A percentile compares a stretch with the other conserved stretches of the same genome.
Conservation (phyloP, 2,113 vertebrate genomes). For the Kryptolebias marmoratus region DNA sequence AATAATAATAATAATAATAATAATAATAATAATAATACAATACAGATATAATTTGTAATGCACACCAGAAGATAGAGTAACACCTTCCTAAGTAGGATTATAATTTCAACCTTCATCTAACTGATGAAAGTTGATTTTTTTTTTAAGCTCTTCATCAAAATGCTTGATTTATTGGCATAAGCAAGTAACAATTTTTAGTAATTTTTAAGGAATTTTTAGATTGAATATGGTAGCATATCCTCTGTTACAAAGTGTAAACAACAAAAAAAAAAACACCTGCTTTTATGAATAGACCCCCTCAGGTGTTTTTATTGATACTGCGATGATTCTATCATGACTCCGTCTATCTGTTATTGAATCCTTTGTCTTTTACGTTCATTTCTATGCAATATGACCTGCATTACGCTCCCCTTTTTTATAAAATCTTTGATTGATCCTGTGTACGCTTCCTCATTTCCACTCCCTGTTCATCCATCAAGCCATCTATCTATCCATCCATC, state of each 20-base stretch:
- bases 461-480: slow-evolving; percentile 29
- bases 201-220: too few species aligned
- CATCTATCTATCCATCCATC: slow-evolving; percentile 18
- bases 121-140: slow-evolving; percentile 1
- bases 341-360: slow-evolving; percentile 10
- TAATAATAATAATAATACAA: slow-evolving; percentile 13
- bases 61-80: slow-evolving; percentile 9
- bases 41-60: slow-evolving; percentile 32
- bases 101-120: not conserved
- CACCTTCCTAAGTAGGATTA: not conserved
- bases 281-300: not conserved
- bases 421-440: slow-evolving; percentile 57
- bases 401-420: slow-evolving; percentile 10
- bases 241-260: not conserved
- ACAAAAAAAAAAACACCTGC: not conserved
- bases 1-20: slow-evolving; percentile 7
- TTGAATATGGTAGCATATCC: not conserved
- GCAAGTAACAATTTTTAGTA: not conserved
- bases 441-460: slow-evolving; percentile 46
- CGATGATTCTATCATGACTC: slow-evolving; percentile 3
- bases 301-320: not conserved
- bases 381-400: slow-evolving; percentile 21
- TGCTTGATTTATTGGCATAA: slow-evolving; percentile 17
- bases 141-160: not conserved
- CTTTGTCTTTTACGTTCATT: slow-evolving; percentile 7